Conservation (phyloP, 2,113 vertebrate species). For the Martes martes region DNA sequence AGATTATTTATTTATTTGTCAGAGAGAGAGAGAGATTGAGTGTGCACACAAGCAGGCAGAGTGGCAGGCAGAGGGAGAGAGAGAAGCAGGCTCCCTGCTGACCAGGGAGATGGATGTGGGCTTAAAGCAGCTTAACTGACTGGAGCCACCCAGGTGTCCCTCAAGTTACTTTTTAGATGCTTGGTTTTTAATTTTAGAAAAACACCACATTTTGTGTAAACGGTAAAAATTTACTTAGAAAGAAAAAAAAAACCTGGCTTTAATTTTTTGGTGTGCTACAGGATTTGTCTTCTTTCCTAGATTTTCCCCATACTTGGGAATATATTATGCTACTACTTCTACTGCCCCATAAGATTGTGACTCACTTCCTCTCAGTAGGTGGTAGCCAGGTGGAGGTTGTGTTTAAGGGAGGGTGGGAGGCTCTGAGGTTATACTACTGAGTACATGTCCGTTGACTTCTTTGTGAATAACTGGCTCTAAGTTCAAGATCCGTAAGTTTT, state of each 20-base stretch:
- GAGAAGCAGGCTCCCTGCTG: too few species aligned
- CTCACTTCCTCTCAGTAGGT: neutral
- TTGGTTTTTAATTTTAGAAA: constrained; percentile 17
- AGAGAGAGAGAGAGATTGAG: too few species aligned
- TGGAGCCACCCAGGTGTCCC: too few species aligned
- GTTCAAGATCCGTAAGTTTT: neutral
- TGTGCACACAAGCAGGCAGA: too few species aligned
- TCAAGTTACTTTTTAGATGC: neutral
- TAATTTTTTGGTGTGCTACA: neutral
- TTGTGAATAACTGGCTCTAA: neutral
- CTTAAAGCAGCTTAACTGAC: too few species aligned
- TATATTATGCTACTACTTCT: neutral
- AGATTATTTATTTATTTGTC: too few species aligned
- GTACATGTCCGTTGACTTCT: neutral
- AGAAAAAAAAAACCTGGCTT: neutral
- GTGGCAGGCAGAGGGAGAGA: too few species aligned
- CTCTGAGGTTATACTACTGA: neutral
- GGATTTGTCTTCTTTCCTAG: neutral
- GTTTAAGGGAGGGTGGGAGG: neutral
- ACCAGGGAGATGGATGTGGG: too few species aligned
- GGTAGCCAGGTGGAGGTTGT: neutral
- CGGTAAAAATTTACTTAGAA: neutral
- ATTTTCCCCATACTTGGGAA: neutral
- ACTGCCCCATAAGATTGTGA: neutral
- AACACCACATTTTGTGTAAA: neutral